phyloP scores from a whole-genome alignment of 1,140 invertebrate genomes.

The Campoletis sonorensis region DNA sequence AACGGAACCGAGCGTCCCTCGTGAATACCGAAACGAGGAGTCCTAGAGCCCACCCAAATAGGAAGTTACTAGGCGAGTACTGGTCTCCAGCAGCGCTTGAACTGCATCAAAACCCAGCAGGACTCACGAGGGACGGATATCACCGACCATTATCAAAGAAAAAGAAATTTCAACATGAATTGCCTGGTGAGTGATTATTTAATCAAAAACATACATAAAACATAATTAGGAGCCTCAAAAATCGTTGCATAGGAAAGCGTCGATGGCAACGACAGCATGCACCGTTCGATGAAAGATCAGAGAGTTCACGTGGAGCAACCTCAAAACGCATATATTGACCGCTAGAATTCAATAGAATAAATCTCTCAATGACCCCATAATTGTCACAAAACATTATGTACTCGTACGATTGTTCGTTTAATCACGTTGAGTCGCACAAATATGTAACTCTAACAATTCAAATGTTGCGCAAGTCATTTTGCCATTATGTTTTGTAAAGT shows the following conservation, averaged over 20 bases:
- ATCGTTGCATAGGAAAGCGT: too few species aligned
- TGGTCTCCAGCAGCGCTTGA: slow-evolving; percentile 65
- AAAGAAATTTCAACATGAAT: slow-evolving; percentile 56
- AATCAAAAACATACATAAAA: background rate
- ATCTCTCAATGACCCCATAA: background rate
- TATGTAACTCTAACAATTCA: slow-evolving; percentile 6
- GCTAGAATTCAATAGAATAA: background rate
- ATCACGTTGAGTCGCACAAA: slow-evolving; percentile 26
- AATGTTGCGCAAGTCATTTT: slow-evolving; percentile 23
- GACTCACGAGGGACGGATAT: slow-evolving; percentile 50
- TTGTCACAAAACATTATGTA: background rate
- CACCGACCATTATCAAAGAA: background rate
- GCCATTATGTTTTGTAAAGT: slow-evolving; percentile 30
- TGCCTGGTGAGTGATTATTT: slow-evolving; percentile 59
- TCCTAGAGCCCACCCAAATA: slow-evolving; percentile 12
- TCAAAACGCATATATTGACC: background rate
- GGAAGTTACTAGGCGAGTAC: slow-evolving; percentile 60
- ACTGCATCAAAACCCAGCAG: slow-evolving; percentile 10
- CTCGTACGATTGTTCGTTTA: slow-evolving; percentile 11
- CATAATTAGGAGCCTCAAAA: background rate
- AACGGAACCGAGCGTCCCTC: slow-evolving; percentile 53
- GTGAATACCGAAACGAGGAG: slow-evolving; percentile 26
- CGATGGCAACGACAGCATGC: too few species aligned
- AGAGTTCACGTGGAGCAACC: background rate
- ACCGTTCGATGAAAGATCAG: background rate